phyloP scores from a whole-genome alignment of 2,797 vertebrate species.

The Mus caroli region DNA sequence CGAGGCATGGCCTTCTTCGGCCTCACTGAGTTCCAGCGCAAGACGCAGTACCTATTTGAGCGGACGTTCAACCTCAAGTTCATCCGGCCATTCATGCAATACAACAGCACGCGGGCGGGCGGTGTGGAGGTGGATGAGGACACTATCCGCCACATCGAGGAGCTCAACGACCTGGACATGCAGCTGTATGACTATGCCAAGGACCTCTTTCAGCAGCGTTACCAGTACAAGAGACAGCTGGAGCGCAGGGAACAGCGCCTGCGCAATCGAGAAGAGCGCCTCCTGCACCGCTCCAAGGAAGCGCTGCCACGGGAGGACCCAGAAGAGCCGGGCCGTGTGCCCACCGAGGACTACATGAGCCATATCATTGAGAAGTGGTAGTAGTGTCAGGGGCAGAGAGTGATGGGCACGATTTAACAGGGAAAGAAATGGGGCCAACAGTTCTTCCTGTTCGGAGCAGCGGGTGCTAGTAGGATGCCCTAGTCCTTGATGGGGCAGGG shows the following conservation, averaged over 20 bases:
- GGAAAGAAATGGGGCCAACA: background rate
- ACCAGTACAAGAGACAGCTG: constrained; percentile 97
- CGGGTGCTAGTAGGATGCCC: constrained; percentile 51
- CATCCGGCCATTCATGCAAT: constrained; percentile 99
- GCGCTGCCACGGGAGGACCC: constrained; percentile 89
- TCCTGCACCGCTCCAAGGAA: constrained; percentile 90
- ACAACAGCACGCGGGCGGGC: constrained; percentile 97
- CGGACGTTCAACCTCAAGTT: constrained; percentile 98
- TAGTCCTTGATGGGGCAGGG: constrained; percentile 68
- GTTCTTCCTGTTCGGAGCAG: constrained; percentile 81
- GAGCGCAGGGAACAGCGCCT: constrained; percentile 96
- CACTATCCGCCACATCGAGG: constrained; percentile 97
- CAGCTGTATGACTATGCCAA: constrained; percentile 98
- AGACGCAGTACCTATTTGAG: constrained; percentile 99
- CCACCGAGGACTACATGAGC: constrained; percentile 99
- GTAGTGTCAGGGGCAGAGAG: constrained; percentile 81
- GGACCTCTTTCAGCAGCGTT: constrained; percentile 99
- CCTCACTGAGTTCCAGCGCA: constrained; percentile 98
- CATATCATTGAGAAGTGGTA: constrained; percentile 99
- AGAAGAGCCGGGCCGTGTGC: constrained; percentile 94
- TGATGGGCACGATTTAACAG: constrained; percentile 62
- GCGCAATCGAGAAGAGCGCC: constrained; percentile 92
- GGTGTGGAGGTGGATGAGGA: constrained; percentile 96
- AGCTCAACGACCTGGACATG: constrained; percentile 98
- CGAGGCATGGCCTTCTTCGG: constrained; percentile 99